Evolutionary conservation across 2,113 vertebrate genomes (phyloP), one percentile per base, ranked within the genome.

Genomic region (Percopsis transmontana): DNA sequence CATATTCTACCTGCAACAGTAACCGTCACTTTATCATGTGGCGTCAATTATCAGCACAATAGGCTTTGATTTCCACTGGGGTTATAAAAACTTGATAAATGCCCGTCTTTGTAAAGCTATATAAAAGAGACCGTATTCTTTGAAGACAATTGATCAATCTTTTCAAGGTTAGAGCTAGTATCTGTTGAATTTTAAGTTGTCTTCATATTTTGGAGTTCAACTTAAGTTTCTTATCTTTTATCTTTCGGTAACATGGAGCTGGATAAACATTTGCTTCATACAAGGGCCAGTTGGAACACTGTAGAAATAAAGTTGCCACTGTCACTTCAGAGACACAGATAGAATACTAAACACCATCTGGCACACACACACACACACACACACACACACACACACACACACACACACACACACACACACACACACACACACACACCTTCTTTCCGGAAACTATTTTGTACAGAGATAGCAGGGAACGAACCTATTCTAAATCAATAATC

Each of bases 171-270:
- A 44, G 55, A 57, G 23, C 20, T n/a, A n/a, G 11, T 39, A 39
- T 58, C 53, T 27, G 24, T 56, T 68, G 45, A 72, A 64, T 66
- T 19, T 59, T 16, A n/a, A 40, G 9, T 73, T 68, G 13, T 76
- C 14, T 27, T 23, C 39, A 59, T 62, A 79, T 21, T 57, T 53
- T 41, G n/a, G 66, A 24, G 56, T 70, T 70, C 18, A 58, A 42
- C 68, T 54, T 41, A 62, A 62, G 57, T 62, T 8, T 53, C 65
- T 72, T 52, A 58, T 18, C 23, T 62, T 54, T 71, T 67, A 63
- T 78, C 70, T 76, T 74, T 42, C 41, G n/a, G 38, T 66, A 68
- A 33, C 39, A 13, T 27, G 27, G 42, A 45, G 50, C 27, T 13
- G 40, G 54, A 40, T 52, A 20, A 59, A 56, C 53, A 54, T 66